phyloP scores from a whole-genome alignment of 2,113 vertebrate genomes.

The Aythya baeri region DNA sequence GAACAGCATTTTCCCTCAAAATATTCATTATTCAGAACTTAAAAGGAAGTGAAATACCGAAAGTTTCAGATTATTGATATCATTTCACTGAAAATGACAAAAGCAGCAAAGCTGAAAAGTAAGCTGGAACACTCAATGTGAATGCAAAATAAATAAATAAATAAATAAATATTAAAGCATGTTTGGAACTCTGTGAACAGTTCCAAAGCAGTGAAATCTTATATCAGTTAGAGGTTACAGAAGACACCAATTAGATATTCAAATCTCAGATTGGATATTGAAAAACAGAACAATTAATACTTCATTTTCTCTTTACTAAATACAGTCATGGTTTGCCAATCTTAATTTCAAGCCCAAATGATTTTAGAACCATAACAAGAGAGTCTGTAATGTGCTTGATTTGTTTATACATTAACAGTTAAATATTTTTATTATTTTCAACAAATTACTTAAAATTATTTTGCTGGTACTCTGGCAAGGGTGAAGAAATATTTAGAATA shows the following conservation, averaged over 20 bases:
- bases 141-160: neutral
- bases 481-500: neutral
- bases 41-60: constrained; percentile 1
- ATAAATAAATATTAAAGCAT: neutral
- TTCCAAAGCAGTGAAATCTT: neutral
- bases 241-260: constrained; percentile 14
- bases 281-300: constrained; percentile 64
- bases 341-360: constrained; percentile 70
- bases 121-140: neutral
- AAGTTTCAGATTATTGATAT: constrained; percentile 23
- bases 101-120: constrained; percentile 22
- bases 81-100: neutral
- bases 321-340: constrained; percentile 60
- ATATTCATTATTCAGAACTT: constrained; percentile 7
- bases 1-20: neutral
- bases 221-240: neutral
- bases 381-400: constrained; percentile 34
- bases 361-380: constrained; percentile 37
- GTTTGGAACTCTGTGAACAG: neutral
- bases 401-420: constrained; percentile 49
- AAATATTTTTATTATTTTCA: constrained; percentile 23
- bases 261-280: constrained; percentile 39
- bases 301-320: constrained; percentile 62
- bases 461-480: constrained; percentile 16
- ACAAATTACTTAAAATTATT: constrained; percentile 25